Evolutionary conservation across 2,797 vertebrate species (phyloP).

Genomic region (Brotula barbata): DNA sequence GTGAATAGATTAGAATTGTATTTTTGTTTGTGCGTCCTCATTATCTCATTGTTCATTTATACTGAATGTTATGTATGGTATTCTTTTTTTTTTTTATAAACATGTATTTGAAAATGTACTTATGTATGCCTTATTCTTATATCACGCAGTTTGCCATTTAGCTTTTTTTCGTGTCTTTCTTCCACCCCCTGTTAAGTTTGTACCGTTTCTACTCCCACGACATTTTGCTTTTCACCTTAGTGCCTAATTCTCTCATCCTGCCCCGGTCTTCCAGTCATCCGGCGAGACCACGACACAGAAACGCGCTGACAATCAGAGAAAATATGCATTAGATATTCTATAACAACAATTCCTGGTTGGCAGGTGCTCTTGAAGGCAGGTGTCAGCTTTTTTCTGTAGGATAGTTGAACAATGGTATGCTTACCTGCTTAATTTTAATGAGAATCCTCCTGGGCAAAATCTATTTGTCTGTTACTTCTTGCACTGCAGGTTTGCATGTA

Average conservation of each 20-base stretch:
- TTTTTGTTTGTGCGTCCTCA: slow-evolving; percentile 59
- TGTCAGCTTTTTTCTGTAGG: slow-evolving; percentile 27
- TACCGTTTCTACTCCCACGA: slow-evolving; percentile 43
- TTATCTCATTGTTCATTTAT: slow-evolving; percentile 71
- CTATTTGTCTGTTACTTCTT: slow-evolving; percentile 51
- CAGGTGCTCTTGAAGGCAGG: slow-evolving; percentile 49
- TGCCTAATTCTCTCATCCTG: slow-evolving; percentile 65
- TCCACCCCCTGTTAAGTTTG: slow-evolving; percentile 34
- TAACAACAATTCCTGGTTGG: slow-evolving; percentile 39
- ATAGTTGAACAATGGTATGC: slow-evolving; percentile 68
- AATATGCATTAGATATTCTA: slow-evolving; percentile 59
- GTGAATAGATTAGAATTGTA: slow-evolving; percentile 72
- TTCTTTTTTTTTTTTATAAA: slow-evolving; percentile 74
- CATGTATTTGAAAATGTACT: slow-evolving; percentile 72
- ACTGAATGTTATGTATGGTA: slow-evolving; percentile 75
- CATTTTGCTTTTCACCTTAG: slow-evolving; percentile 70
- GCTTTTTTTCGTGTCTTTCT: slow-evolving; percentile 10
- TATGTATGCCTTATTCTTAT: slow-evolving; percentile 77
- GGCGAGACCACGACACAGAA: slow-evolving; percentile 34
- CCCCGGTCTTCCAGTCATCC: slow-evolving; percentile 59
- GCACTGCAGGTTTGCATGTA: slow-evolving; percentile 70
- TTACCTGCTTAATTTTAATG: slow-evolving; percentile 67
- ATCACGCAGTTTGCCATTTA: slow-evolving; percentile 60
- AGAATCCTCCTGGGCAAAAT: slow-evolving; percentile 40
- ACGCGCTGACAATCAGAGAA: slow-evolving; percentile 72